Evolutionary conservation across 2,797 vertebrate genomes (phyloP), one percentile per base, ranked within the genome.

Genomic region (Eulemur coronatus): DNA sequence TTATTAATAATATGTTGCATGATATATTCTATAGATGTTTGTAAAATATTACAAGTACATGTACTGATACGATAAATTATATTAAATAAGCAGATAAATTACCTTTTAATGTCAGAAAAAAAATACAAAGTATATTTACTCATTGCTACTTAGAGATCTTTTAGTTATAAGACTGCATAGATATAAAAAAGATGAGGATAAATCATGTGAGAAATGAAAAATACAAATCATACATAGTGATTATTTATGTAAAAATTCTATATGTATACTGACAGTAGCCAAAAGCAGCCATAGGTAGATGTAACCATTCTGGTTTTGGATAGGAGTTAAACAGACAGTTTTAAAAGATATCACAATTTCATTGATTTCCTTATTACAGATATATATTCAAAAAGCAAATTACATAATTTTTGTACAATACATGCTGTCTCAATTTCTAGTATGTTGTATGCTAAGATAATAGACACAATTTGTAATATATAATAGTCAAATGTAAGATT

Each of bases 81-180:
- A 84, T 14, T 85, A 95, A 94, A 92, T 84, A 69, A 79, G 28
- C 35, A 89, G n/a, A 78, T 89, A 95, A 96, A 91, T 65, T 93
- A 85, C 5, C 43, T 85, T 92, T 94, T 80, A 92, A 92, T 59
- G 59, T 96, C 28, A 86, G 59, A 82, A 92, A 87, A 78, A 90
- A 94, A 90, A 46, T 89, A 41, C 35, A 30, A 95, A 96, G 75
- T 57, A 61, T 70, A 95, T 90, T 92, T 95, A 84, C 33, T 91
- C 35, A 86, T 76, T 92, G 59, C 79, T 89, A 86, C 50, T 94
- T 87, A 89, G 59, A 95, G 61, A 90, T 3, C 12, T 69, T 92
- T 88, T 80, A 41, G 61, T 95, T 90, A 70, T 50, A 95, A 96
- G 28, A 72, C 63, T 52, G 61, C 33, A n/a, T 52, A 70, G 2